Conservation (phyloP, 2,888 invertebrate species). For the Yponomeuta plumbellus region DNA sequence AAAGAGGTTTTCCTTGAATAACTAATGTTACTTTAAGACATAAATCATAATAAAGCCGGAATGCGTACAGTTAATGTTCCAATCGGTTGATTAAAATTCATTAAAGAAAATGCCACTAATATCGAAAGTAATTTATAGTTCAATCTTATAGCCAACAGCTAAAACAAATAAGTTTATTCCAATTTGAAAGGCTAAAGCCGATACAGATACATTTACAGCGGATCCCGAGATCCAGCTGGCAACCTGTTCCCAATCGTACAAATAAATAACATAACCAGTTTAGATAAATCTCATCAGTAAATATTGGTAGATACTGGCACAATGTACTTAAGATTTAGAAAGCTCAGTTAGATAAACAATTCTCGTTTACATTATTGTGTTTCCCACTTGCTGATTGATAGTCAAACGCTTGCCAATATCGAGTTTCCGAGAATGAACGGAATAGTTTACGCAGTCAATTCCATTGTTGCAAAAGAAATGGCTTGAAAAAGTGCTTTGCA, state of each 20-base stretch:
- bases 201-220: slow-evolving; percentile 66
- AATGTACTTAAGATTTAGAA: slow-evolving; percentile 51
- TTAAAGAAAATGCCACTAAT: slow-evolving; percentile 20
- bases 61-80: slow-evolving; percentile 10
- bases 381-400: slow-evolving; percentile 33
- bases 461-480: neutral
- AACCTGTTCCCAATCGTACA: slow-evolving; percentile 65
- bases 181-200: slow-evolving; percentile 55
- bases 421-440: neutral
- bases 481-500: neutral
- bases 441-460: neutral
- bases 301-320: slow-evolving; percentile 56
- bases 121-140: slow-evolving; percentile 43
- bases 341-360: slow-evolving; percentile 38
- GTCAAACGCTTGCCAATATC: slow-evolving; percentile 20
- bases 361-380: slow-evolving; percentile 39
- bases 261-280: slow-evolving; percentile 67
- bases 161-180: slow-evolving; percentile 63
- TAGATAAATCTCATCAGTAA: slow-evolving; percentile 68
- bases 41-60: slow-evolving; percentile 2
- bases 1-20: neutral
- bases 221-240: slow-evolving; percentile 51
- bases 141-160: slow-evolving; percentile 41
- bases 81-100: slow-evolving; percentile 41
- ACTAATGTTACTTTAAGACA: neutral